These are phyloP conservation scores for Triplophysa yarkandensis DNA, from an alignment of 2,797 vertebrate genomes.

Conservation along the genomic window DNA sequence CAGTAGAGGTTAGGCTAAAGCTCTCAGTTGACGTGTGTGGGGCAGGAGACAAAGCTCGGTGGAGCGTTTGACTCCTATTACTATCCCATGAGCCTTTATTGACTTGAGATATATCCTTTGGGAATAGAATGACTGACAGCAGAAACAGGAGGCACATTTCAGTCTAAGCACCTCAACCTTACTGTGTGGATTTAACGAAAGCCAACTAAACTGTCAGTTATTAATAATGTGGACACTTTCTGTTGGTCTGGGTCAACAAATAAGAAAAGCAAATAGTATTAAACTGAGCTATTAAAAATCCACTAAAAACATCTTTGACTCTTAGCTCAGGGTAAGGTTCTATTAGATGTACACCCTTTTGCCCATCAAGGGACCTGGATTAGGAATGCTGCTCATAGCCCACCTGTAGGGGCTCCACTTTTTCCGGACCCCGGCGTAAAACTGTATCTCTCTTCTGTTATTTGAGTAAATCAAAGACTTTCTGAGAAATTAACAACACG, in stretches of 20 bases:
- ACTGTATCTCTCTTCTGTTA: no score
- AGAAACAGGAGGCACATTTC: conserved; percentile 17
- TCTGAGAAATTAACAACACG: no score
- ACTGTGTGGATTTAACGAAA: background rate
- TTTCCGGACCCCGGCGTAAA: no score
- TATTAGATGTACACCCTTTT: no score
- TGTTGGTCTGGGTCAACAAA: background rate
- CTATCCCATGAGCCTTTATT: conserved; percentile 1
- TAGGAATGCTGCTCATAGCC: no score
- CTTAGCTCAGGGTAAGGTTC: no score
- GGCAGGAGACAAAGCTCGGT: conserved; percentile 7
- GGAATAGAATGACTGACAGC: background rate
- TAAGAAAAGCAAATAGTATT: background rate
- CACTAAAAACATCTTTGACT: no score
- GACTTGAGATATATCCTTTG: background rate
- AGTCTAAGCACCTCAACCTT: background rate
- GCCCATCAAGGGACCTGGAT: no score
- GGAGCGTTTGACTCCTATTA: background rate
- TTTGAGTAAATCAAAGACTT: no score
- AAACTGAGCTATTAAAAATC: background rate
- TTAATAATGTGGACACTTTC: background rate
- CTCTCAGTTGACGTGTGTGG: background rate
- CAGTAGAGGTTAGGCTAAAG: background rate
- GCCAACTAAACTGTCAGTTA: background rate
- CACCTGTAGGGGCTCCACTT: no score